Evolutionary conservation across 2,113 vertebrate species (phyloP), one percentile per base, ranked within the genome.

Genomic region (Rhea pennata): DNA sequence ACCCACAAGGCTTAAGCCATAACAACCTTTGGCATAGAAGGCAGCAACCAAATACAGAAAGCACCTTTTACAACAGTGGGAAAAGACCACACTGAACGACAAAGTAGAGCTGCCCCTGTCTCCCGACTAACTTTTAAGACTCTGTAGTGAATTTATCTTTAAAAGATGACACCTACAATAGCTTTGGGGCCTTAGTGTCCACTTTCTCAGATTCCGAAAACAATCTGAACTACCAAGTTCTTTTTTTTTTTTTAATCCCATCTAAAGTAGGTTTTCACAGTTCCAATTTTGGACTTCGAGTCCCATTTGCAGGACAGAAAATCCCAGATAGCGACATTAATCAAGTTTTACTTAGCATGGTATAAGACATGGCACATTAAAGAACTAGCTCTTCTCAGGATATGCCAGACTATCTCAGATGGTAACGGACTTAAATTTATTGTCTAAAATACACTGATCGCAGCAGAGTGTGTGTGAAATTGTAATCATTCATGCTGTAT

Each of bases 291-390:
- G 96, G 95, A 76, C 72, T 93, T 84, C 69, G 80, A 94, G 92
- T 80, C 75, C 95, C 93, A 95, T 95, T 95, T 95, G 88, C 84
- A 92, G 91, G 88, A 59, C 51, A 87, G 93, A 96, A 93, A 94
- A 91, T 69, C 93, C 91, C 83, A 96, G 95, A 80, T 77, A 95
- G 91, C 58, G 91, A 89, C 88, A 94, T 96, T 93, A 97, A 96
- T 93, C 90, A 94, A 95, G 72, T 94, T 95, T 95, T 96, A 96
- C 90, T 90, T 90, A 76, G 85, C 92, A 69, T 95, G 84, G 53
- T 48, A 36, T 51, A 81, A 44, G 51, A 86, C 31, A 50, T 26
- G 33, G 90, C 93, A 96, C 78, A 87, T 84, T 84, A 91, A 80
- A 94, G 81, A 82, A 76, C 80, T 73, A 87, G 85, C 88, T 93